Percentiles rank a stretch among this genome's conserved stretches.
phyloP scores from a whole-genome alignment of 2,888 invertebrate species.

The Acutogordius australiensis region DNA sequence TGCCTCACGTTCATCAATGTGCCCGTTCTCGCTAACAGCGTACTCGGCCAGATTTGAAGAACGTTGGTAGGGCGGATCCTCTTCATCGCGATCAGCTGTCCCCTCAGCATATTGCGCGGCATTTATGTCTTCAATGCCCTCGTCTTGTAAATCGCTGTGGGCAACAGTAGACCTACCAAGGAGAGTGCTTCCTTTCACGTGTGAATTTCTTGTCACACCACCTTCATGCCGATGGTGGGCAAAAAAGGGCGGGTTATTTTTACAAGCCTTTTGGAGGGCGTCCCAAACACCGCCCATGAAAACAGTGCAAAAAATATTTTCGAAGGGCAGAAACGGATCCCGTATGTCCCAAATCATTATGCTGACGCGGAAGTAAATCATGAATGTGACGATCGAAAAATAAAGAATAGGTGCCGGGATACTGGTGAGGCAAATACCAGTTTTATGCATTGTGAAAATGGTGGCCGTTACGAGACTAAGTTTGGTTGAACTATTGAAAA shows the following conservation, averaged over 20 bases:
- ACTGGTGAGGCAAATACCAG: not conserved
- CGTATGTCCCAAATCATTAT: conserved; percentile 80
- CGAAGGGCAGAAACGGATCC: conserved; percentile 93
- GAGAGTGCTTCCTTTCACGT: no score
- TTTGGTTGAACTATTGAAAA: conserved; percentile 89
- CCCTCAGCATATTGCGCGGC: no score
- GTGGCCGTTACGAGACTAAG: conserved; percentile 74
- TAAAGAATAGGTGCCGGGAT: conserved; percentile 90
- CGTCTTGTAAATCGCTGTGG: no score
- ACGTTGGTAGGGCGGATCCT: no score
- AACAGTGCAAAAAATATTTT: conserved; percentile 79
- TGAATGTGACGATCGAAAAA: conserved; percentile 35
- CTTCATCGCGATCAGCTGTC: no score
- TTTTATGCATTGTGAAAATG: conserved; percentile 65
- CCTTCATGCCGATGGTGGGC: not conserved
- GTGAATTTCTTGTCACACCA: no score
- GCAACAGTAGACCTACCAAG: no score
- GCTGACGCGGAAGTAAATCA: conserved; percentile 37
- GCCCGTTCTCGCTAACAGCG: no score
- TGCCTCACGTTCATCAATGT: no score
- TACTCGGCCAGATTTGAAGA: no score
- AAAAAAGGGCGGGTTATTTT: no score
- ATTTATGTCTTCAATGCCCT: no score
- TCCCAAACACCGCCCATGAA: conserved; percentile 97
- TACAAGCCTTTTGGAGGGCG: conserved; percentile 26